phyloP scores from a whole-genome alignment of 2,797 vertebrate genomes.

The Rhinatrema bivittatum region DNA sequence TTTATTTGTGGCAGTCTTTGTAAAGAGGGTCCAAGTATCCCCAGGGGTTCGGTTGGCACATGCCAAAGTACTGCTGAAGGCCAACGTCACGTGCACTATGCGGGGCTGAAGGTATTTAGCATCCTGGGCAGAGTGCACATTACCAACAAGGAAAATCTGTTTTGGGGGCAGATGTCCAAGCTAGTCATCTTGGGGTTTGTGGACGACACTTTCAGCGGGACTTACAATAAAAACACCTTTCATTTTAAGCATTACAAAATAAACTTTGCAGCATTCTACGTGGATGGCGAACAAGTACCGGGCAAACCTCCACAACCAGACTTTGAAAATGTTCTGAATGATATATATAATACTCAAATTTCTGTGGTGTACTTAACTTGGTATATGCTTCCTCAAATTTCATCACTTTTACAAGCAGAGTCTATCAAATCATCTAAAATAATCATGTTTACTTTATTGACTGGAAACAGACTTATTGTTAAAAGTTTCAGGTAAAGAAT shows the following conservation, averaged over 20 bases:
- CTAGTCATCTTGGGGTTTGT: background rate
- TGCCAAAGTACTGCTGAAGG: background rate
- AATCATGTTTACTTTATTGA: too few species aligned
- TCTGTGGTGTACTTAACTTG: too few species aligned
- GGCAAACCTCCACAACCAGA: background rate
- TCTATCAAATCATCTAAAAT: too few species aligned
- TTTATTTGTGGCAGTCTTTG: background rate
- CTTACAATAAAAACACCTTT: background rate
- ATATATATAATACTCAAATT: too few species aligned
- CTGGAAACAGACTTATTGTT: too few species aligned
- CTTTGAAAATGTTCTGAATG: too few species aligned
- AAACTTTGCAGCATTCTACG: background rate
- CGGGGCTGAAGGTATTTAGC: too few species aligned
- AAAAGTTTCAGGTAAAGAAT: too few species aligned
- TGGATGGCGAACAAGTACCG: background rate
- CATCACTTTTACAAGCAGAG: too few species aligned
- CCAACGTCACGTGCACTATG: background rate
- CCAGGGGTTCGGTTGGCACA: background rate
- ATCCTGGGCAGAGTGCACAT: background rate
- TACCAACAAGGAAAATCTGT: background rate
- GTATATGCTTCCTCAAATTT: too few species aligned
- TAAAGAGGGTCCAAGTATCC: background rate
- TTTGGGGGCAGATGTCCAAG: background rate
- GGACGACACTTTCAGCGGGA: background rate
- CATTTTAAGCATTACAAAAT: too few species aligned